Evolutionary conservation across 2,888 invertebrate species (phyloP), one percentile per base, ranked within the genome.

Genomic region (Trichopoda pennipes): DNA sequence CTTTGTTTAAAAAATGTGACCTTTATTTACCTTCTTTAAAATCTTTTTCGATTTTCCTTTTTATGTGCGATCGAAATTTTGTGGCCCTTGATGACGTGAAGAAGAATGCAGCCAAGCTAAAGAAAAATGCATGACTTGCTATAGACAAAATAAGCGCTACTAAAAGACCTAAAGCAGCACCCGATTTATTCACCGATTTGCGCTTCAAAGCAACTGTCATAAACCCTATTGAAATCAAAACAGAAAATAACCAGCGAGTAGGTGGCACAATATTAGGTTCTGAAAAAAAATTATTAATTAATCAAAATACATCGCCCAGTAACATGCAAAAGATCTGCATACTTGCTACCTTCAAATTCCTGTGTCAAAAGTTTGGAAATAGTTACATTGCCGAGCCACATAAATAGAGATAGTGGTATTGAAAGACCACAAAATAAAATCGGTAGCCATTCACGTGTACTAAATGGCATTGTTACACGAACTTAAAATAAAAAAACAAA

Each of bases 81-180:
- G 97, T 97, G 0, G 95, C 96, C 88, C 94, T 94, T 0, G 97
- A 96, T 2, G 95, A 95, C 58, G 95, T 93, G 28, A 96, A 89
- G 88, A 97, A 97, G 90, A 97, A 97, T 4, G 94, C 92, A 17
- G 96, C 91, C 42, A 97, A 91, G 83, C 94, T 93, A 16, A 93
- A 93, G 58, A 96, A 90, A 89, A 97, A 97, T 79, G 95, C 94
- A 87, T 95, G 94, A 89, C 94, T 97, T 66, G 96, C 94, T 32
- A 97, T 91, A 2, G 96, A 96, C 51, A 97, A 89, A 23, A 95
- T 91, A 87, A 97, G 95, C 14, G 96, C 97, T 68, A 97, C 93
- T 4, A 94, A 85, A 23, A 95, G 90, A 7, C 95, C 96, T 81
- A 95, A 91, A 3, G 94, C 83, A 2, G 95, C 96, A 42, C 96